Evolutionary conservation across 1,140 invertebrate species (phyloP).

Genomic region (Drosophila sturtevanti): DNA sequence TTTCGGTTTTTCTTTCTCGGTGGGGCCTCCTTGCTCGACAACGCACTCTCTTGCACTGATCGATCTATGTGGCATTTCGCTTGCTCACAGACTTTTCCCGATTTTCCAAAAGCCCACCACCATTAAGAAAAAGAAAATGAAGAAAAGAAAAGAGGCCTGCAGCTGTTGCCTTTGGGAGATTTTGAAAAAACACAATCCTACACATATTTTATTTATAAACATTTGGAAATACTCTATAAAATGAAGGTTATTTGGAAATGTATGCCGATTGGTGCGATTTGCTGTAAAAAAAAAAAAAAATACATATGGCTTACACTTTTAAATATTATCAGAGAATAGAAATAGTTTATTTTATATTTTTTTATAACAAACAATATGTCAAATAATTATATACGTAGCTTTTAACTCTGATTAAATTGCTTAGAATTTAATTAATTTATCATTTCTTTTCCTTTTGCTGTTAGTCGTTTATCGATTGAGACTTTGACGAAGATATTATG

Average conservation of each 20-base stretch:
- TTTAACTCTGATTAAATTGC: too few species aligned
- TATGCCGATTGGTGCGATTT: background rate
- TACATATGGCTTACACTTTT: too few species aligned
- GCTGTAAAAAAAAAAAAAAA: background rate
- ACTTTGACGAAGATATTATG: too few species aligned
- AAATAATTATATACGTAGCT: too few species aligned
- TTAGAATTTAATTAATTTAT: too few species aligned
- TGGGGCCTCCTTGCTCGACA: constrained; percentile 58
- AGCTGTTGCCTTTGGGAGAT: constrained; percentile 60
- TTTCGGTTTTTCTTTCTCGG: constrained; percentile 8
- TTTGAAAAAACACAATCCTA: constrained; percentile 61
- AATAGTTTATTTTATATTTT: too few species aligned
- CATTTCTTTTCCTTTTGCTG: background rate
- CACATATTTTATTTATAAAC: constrained; percentile 67
- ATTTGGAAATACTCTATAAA: background rate
- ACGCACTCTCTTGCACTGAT: constrained; percentile 79
- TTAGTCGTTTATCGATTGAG: too few species aligned
- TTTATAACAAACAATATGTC: too few species aligned
- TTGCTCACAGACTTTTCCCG: constrained; percentile 28
- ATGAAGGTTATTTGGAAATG: background rate
- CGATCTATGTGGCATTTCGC: constrained; percentile 35
- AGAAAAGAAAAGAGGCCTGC: constrained; percentile 29
- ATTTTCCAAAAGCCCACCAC: constrained; percentile 61
- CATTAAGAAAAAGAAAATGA: background rate
- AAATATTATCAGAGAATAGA: too few species aligned